These are phyloP conservation scores for Spialia ferax DNA, from an alignment of 2,888 invertebrate genomes.

Conservation along the genomic window DNA sequence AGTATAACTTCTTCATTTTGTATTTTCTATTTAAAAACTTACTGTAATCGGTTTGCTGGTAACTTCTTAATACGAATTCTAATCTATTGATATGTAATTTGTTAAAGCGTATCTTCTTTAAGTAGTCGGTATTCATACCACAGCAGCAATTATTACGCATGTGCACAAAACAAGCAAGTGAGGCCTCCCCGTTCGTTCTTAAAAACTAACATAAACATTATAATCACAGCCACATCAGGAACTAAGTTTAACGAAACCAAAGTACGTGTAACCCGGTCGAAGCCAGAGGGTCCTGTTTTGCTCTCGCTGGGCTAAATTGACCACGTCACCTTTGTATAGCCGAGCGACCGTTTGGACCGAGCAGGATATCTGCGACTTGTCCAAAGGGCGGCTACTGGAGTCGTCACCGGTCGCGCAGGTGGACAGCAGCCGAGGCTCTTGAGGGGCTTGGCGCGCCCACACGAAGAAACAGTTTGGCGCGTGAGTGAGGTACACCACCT, in stretches of 20 bases:
- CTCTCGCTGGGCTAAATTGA: constrained; percentile 74
- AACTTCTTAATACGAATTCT: constrained; percentile 9
- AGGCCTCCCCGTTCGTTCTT: constrained; percentile 28
- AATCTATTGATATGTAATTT: neutral
- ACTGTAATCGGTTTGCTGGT: constrained; percentile 15
- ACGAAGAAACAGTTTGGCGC: constrained; percentile 74
- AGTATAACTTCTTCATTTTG: neutral
- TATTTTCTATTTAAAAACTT: no score
- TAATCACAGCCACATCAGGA: constrained; percentile 72
- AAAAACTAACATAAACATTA: constrained; percentile 35
- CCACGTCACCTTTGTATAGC: constrained; percentile 64
- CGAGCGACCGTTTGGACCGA: constrained; percentile 69
- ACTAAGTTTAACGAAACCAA: constrained; percentile 78
- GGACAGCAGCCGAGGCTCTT: constrained; percentile 59
- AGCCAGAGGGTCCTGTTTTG: constrained; percentile 73
- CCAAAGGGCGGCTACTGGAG: constrained; percentile 58
- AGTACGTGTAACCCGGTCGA: constrained; percentile 69
- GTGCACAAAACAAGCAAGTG: no score
- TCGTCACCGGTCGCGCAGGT: constrained; percentile 74
- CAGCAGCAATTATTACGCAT: neutral
- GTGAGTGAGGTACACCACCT: constrained; percentile 75
- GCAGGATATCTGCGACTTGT: constrained; percentile 74
- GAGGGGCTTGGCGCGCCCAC: constrained; percentile 60
- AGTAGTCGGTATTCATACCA: neutral
- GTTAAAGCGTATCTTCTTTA: neutral